Evolutionary conservation across 2,797 vertebrate species (phyloP).

Genomic region (Rhinichthys osculus): DNA sequence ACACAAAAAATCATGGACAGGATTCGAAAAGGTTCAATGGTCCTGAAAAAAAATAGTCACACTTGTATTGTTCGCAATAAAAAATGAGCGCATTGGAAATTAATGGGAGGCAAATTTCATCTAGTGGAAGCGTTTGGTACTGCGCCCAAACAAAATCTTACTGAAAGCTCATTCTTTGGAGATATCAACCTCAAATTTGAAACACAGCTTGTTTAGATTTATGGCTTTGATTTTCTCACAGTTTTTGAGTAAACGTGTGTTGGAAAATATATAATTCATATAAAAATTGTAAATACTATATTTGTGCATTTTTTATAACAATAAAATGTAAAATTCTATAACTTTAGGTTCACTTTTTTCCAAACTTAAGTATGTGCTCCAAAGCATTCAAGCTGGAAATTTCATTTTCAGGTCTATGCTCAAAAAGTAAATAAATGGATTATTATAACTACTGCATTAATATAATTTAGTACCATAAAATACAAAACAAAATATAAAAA

Average conservation of each 20-base stretch:
- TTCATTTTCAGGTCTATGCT: neutral
- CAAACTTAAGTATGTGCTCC: neutral
- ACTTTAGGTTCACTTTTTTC: neutral
- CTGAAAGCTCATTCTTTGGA: neutral
- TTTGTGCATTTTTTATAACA: neutral
- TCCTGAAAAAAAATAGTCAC: too few relatives aligned
- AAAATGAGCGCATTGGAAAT: neutral
- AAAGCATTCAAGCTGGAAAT: neutral
- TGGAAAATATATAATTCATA: neutral
- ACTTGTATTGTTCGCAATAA: neutral
- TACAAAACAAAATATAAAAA: neutral
- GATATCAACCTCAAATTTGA: neutral
- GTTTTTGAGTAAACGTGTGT: neutral
- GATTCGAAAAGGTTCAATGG: too few relatives aligned
- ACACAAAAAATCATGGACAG: neutral
- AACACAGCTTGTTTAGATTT: neutral
- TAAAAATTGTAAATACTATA: neutral
- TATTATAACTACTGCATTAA: neutral
- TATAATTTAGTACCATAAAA: neutral
- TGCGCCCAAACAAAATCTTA: neutral
- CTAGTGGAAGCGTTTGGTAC: neutral
- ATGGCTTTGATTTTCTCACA: neutral
- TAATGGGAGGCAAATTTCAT: neutral
- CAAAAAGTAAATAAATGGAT: neutral
- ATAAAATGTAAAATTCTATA: too few relatives aligned